Conservation (phyloP, 1,140 invertebrate species). For the Geopemphigus sp. region DNA sequence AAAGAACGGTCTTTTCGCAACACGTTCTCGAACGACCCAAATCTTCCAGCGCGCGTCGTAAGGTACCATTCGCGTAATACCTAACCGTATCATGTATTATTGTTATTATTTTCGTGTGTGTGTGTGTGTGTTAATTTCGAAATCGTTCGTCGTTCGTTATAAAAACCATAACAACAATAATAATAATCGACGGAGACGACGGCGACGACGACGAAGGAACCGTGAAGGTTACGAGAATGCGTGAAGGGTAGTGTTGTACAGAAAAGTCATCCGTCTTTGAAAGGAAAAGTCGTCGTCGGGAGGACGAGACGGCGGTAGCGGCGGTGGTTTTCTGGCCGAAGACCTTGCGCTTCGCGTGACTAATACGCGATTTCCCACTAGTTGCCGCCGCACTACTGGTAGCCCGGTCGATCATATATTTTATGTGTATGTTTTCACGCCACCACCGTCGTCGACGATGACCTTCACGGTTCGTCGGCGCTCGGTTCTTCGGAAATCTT, state of each 20-base stretch:
- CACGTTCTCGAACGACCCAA: conserved; percentile 28
- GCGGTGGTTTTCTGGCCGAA: conserved; percentile 32
- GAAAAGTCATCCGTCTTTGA: conserved; percentile 21
- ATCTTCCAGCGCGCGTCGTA: conserved; percentile 11
- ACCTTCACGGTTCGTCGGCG: conserved; percentile 14
- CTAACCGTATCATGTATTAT: conserved; percentile 1
- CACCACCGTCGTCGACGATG: neutral
- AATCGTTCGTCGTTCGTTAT: neutral
- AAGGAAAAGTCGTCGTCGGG: conserved; percentile 40
- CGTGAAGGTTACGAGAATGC: neutral
- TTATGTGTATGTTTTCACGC: conserved; percentile 19
- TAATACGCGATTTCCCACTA: conserved; percentile 45
- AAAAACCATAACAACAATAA: neutral
- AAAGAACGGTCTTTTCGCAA: conserved; percentile 14
- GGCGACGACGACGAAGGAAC: neutral
- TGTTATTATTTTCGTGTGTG: neutral
- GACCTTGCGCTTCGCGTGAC: conserved; percentile 50
- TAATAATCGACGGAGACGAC: neutral
- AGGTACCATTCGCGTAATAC: neutral
- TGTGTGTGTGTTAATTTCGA: neutral
- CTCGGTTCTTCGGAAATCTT: conserved; percentile 22
- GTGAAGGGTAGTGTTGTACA: neutral
- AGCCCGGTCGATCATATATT: conserved; percentile 23
- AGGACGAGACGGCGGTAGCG: neutral
- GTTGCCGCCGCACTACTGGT: conserved; percentile 33